Percentiles rank a stretch among this genome's conserved stretches.
These are phyloP conservation scores for Umimayanthus kanabou DNA, from an alignment of 92 coral and sea anemone species.

Conservation along the genomic window DNA sequence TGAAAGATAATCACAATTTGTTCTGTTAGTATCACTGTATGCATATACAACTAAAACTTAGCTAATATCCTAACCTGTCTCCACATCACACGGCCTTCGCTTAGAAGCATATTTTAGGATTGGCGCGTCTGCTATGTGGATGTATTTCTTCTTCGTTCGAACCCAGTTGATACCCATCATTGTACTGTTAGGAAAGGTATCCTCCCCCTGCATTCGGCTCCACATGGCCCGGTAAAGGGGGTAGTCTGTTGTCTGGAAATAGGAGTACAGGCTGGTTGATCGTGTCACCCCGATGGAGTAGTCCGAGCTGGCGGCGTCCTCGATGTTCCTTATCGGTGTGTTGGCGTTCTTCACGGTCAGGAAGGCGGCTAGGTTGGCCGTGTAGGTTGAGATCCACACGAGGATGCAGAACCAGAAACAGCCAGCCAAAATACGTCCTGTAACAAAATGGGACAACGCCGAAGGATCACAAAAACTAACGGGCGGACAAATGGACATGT, in stretches of 20 bases:
- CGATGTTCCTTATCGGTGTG: slow-evolving; percentile 29
- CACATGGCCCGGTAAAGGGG: slow-evolving; percentile 54
- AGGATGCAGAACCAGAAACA: slow-evolving; percentile 74
- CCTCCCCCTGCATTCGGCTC: slow-evolving; percentile 47
- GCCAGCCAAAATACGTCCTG: slow-evolving; percentile 68
- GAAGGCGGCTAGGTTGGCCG: slow-evolving; percentile 76
- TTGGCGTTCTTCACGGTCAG: slow-evolving; percentile 44
- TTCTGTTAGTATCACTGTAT: background rate
- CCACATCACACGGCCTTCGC: slow-evolving; percentile 62
- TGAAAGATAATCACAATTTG: background rate
- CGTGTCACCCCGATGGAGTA: slow-evolving; percentile 54
- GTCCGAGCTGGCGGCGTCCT: slow-evolving; percentile 58
- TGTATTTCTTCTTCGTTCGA: slow-evolving; percentile 49
- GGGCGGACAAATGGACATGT: no score
- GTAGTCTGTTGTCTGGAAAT: slow-evolving; percentile 56
- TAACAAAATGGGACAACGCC: background rate
- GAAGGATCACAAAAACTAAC: background rate
- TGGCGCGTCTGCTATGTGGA: slow-evolving; percentile 60
- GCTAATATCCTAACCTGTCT: slow-evolving; percentile 41
- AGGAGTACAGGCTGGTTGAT: slow-evolving; percentile 50
- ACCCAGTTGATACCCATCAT: slow-evolving; percentile 62
- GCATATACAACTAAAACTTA: background rate
- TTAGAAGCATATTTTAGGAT: slow-evolving; percentile 54
- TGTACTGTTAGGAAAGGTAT: slow-evolving; percentile 45
- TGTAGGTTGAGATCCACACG: slow-evolving; percentile 66